Evolutionary conservation across 2,113 vertebrate species (phyloP), one percentile per base, ranked within the genome.

Genomic region (Eubucco bourcierii): DNA sequence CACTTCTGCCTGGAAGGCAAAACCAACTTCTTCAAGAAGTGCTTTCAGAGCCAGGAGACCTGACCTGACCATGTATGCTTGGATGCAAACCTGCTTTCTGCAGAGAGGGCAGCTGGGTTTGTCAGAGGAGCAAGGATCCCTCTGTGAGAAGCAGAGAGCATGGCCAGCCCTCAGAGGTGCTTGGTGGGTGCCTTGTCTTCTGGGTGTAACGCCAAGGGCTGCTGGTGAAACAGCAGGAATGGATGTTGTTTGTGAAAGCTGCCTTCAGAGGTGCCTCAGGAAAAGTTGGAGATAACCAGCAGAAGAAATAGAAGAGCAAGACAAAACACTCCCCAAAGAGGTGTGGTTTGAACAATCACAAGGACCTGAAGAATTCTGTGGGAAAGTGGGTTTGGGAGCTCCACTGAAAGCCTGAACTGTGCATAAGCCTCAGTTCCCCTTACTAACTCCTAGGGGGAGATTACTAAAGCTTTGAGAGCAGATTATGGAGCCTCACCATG

Each of bases 61-160:
- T 72, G 71, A 65, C 33, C 66, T 72, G 18, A 52, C 34, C 2
- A 0, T 25, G 29, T 44, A 44, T 17, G 17, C 52, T 81, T 50
- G 33, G n/a, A 39, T 29, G 47, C n/a, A 41, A 75, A 87, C 29
- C 52, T 89, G 71, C n/a, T 11, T 58, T 67, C 75, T 75, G 29
- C 0, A 1, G 59, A 1, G 59, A 17, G n/a, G 46, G 17, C 50
- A 41, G 17, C 24, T 2, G 5, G 8, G 25, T 3, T 53, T 52
- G 39, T 10, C 2, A 10, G 28, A 17, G 46, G 28, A n/a, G 17
- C 23, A 72, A 76, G 27, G 37, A 5, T 76, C 17, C 72, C 17
- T 39, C 63, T 52, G 41, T 44, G 80, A 73, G 60, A 33, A 86
- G 53, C 80, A 80, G 59, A 79, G 46, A 39, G 52, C 28, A 13